phyloP scores from a whole-genome alignment of 1,140 invertebrate genomes.

The Calycopis cecrops region DNA sequence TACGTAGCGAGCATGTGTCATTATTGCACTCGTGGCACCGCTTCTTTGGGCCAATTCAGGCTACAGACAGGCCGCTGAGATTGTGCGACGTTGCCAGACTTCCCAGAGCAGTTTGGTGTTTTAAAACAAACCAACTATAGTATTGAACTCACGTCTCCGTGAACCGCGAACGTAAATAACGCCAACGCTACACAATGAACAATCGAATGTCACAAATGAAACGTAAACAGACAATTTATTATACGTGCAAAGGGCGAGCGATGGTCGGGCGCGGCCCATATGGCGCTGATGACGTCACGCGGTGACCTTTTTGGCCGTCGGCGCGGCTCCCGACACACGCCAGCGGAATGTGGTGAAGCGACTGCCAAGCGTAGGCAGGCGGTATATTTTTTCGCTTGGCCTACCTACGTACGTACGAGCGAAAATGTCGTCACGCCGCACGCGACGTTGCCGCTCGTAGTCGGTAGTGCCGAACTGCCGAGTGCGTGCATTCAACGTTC shows the following conservation, averaged over 20 bases:
- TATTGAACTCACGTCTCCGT: background rate
- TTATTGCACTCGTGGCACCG: conserved; percentile 35
- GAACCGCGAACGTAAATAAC: background rate
- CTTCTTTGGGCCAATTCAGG: conserved; percentile 30
- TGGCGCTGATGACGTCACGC: conserved; percentile 63
- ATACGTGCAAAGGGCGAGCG: conserved; percentile 46
- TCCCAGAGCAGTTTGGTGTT: conserved; percentile 9
- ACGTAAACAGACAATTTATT: conserved; percentile 45
- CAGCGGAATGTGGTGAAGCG: conserved; percentile 68
- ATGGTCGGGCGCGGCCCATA: conserved; percentile 56
- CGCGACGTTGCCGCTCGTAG: conserved; percentile 70
- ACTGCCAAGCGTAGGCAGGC: conserved; percentile 70
- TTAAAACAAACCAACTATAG: background rate
- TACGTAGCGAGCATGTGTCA: conserved; percentile 64
- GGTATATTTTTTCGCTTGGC: conserved; percentile 72
- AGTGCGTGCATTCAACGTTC: conserved; percentile 60
- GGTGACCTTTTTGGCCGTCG: conserved; percentile 68
- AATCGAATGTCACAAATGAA: conserved; percentile 35
- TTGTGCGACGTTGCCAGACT: conserved; percentile 52
- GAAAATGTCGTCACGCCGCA: conserved; percentile 76
- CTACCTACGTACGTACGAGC: conserved; percentile 74
- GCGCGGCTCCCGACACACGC: conserved; percentile 52
- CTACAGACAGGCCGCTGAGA: conserved; percentile 31
- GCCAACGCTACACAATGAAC: background rate
- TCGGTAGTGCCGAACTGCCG: no score